Base-by-base conservation (phyloP, 1,140 invertebrate species). In the Apis florea region DNA sequence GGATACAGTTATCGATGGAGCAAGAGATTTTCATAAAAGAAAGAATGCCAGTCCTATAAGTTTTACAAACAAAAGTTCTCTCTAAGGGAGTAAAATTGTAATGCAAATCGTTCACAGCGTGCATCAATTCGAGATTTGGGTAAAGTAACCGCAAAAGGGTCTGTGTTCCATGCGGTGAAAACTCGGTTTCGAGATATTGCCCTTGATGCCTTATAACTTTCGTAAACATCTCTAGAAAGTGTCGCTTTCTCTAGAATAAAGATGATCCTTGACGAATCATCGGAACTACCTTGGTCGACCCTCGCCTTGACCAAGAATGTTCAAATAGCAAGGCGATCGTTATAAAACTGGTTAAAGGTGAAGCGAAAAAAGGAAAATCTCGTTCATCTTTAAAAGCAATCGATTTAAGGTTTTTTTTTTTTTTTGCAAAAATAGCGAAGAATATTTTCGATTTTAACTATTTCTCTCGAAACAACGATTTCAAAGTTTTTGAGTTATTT, bases 191-290 rank as follows among this genome's bases (percentile, higher is more conserved):
- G 58, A 82, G 77, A 78, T 24, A 26, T 76, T 53, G 83, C 72
- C 87, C 83, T 85, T 83, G 78, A 54, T 63, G 40, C 58, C 64
- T 89, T 88, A 89, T 85, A 72, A 82, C 81, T 88, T 86, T 88
- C 72, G 82, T 89, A 89, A 89, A 89, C 83, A 89, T 79, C 72
- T 79, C 71, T 70, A 67, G 75, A 87, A 88, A 83, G 79, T 78
- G 53, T 40, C 24, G 78, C 84, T 84, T 89, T 83, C 82, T 70
- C 72, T 56, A 40, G n/a, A 53, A 73, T 11, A 24, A 86, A 63
- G 74, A 86, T 68, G 59, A 47, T 59, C 72, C 69, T 86, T 75
- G 47, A 75, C 61, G 69, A 86, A 67, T 68, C 51, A 59, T 79
- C 21, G 40, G 71, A 47, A 85, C 81, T 63, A 71, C 79, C 64